Evolutionary conservation across 2,113 vertebrate species (phyloP).

Genomic region (Indri indri): DNA sequence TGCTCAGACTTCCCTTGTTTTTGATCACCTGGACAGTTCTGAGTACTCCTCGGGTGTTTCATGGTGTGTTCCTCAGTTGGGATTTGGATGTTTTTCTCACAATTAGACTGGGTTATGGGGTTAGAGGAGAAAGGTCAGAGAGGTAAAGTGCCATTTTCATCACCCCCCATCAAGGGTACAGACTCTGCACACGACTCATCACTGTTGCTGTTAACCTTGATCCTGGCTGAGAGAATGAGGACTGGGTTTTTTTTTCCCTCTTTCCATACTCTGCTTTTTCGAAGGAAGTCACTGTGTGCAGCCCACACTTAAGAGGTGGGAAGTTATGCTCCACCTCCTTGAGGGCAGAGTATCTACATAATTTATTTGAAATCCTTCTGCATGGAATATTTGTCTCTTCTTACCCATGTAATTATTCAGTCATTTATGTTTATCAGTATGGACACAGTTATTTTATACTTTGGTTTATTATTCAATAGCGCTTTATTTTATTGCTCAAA

Average conservation of each 20-base stretch:
- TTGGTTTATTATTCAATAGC: not conserved
- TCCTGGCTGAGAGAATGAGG: not conserved
- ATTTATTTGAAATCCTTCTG: not conserved
- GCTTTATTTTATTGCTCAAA: not conserved
- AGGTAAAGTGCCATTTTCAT: not conserved
- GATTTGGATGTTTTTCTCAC: not conserved
- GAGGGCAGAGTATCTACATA: not conserved
- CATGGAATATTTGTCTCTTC: not conserved
- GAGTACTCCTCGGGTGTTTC: too few relatives aligned
- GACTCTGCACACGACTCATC: too few relatives aligned
- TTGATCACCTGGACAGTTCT: not conserved
- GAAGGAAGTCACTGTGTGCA: not conserved
- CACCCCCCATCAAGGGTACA: too few relatives aligned
- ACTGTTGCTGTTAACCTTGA: not conserved
- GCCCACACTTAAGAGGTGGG: rapidly evolving
- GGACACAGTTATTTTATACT: not conserved
- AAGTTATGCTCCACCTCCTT: not conserved
- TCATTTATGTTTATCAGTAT: not conserved
- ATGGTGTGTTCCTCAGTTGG: not conserved
- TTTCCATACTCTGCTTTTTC: not conserved
- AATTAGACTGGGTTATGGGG: not conserved
- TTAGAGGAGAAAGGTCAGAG: not conserved
- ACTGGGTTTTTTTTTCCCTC: not conserved
- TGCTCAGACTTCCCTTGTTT: not conserved
- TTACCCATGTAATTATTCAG: not conserved